A percentile compares a stretch with the other conserved stretches of the same genome.
phyloP scores from a whole-genome alignment of 2,797 vertebrate genomes.

The Spinibarbus caldwelli region DNA sequence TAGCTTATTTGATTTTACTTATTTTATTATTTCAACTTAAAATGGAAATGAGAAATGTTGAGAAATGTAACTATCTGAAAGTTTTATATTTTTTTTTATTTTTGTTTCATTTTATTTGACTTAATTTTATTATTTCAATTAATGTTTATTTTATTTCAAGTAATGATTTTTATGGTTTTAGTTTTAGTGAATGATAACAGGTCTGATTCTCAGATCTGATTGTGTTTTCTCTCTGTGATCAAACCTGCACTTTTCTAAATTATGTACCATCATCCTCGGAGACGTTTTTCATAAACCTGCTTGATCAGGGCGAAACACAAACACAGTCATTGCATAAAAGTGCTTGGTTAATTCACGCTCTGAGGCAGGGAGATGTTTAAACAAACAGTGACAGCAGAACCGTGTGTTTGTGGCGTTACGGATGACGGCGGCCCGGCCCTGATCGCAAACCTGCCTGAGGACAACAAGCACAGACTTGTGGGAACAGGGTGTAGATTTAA shows the following conservation, averaged over 20 bases:
- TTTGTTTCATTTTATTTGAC: too few relatives aligned
- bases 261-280: neutral
- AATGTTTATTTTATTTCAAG: too few relatives aligned
- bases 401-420: neutral
- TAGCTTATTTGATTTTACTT: too few relatives aligned
- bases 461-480: conserved; percentile 34
- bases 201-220: too few relatives aligned
- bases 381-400: neutral
- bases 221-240: neutral
- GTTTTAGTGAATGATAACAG: too few relatives aligned
- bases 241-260: neutral
- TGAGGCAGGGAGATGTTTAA: neutral
- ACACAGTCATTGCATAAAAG: neutral
- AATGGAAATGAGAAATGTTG: too few relatives aligned
- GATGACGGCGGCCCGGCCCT: conserved; percentile 3
- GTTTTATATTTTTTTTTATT: too few relatives aligned
- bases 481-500: neutral
- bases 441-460: conserved; percentile 26
- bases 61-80: too few relatives aligned
- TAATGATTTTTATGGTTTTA: too few relatives aligned
- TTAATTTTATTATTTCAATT: too few relatives aligned
- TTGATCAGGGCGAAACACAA: neutral
- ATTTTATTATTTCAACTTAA: too few relatives aligned
- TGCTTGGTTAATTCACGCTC: neutral
- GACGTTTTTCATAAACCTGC: neutral